Percentiles rank a stretch among this genome's conserved stretches.
These are phyloP conservation scores for Helostoma temminkii DNA, from an alignment of 2,797 vertebrate species.

Conservation along the genomic window DNA sequence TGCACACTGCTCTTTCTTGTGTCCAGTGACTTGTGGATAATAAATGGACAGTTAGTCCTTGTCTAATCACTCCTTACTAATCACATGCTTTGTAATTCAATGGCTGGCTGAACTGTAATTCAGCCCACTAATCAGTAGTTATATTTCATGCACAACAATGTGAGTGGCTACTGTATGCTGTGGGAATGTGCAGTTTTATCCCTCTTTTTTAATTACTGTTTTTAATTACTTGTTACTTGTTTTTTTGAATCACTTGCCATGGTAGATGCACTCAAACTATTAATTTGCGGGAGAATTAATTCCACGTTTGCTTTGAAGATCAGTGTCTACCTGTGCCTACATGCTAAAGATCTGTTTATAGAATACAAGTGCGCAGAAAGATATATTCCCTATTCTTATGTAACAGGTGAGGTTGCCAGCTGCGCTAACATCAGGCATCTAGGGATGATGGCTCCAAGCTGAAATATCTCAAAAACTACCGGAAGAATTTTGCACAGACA, in stretches of 20 bases:
- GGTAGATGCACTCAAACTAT: slow-evolving; percentile 17
- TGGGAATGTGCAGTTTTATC: background rate
- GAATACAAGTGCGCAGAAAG: background rate
- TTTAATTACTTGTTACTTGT: slow-evolving; percentile 20
- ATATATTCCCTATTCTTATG: background rate
- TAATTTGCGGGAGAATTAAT: background rate
- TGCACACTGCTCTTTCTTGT: background rate
- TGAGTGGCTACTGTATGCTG: background rate
- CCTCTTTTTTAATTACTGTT: slow-evolving; percentile 7
- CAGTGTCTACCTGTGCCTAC: background rate
- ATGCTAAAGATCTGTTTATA: background rate
- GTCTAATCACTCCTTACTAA: slow-evolving; percentile 9
- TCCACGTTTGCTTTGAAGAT: slow-evolving; percentile 14
- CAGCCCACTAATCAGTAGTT: background rate
- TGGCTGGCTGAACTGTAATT: background rate
- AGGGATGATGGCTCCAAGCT: background rate
- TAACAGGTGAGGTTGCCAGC: background rate
- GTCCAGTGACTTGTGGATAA: background rate
- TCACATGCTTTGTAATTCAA: slow-evolving; percentile 27
- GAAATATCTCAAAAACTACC: slow-evolving; percentile 4
- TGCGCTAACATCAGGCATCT: background rate
- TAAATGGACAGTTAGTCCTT: background rate
- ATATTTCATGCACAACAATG: background rate
- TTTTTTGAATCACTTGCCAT: slow-evolving; percentile 19
- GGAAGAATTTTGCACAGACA: background rate